These are phyloP conservation scores for Chloroclystis v-ata DNA, from an alignment of 2,888 invertebrate genomes.

Conservation along the genomic window DNA sequence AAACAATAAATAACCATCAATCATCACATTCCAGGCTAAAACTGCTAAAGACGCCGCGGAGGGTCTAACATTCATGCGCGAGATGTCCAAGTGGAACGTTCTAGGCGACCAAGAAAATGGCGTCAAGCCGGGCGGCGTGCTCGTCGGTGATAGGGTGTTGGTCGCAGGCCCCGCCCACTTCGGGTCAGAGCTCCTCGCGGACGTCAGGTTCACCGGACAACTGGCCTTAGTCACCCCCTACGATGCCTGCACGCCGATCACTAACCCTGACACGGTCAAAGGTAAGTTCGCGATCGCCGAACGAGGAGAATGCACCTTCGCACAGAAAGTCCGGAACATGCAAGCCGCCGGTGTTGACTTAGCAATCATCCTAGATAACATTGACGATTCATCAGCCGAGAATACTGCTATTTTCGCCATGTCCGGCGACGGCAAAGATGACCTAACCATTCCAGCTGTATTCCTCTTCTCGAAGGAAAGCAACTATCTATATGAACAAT, in stretches of 20 bases:
- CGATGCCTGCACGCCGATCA: conserved; percentile 80
- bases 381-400: conserved; percentile 84
- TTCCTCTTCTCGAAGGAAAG: conserved; percentile 92
- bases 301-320: conserved; percentile 96
- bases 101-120: conserved; percentile 79
- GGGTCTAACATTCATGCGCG: conserved; percentile 96
- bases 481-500: conserved; percentile 79
- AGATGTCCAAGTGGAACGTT: conserved; percentile 94
- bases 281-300: conserved; percentile 91
- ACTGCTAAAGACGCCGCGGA: conserved; percentile 92
- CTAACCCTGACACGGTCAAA: conserved; percentile 77
- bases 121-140: conserved; percentile 55
- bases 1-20: no score
- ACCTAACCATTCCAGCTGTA: conserved; percentile 93
- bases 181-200: conserved; percentile 84
- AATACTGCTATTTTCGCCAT: conserved; percentile 94
- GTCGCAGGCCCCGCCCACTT: conserved; percentile 95
- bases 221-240: conserved; percentile 83
- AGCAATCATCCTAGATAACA: conserved; percentile 92
- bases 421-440: conserved; percentile 94
- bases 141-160: conserved; percentile 44
- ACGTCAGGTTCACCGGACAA: conserved; percentile 81
- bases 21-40: conserved; percentile 81
- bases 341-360: conserved; percentile 90
- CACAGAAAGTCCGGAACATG: conserved; percentile 92